Conservation (phyloP, 2,113 vertebrate species). For the Meles meles region DNA sequence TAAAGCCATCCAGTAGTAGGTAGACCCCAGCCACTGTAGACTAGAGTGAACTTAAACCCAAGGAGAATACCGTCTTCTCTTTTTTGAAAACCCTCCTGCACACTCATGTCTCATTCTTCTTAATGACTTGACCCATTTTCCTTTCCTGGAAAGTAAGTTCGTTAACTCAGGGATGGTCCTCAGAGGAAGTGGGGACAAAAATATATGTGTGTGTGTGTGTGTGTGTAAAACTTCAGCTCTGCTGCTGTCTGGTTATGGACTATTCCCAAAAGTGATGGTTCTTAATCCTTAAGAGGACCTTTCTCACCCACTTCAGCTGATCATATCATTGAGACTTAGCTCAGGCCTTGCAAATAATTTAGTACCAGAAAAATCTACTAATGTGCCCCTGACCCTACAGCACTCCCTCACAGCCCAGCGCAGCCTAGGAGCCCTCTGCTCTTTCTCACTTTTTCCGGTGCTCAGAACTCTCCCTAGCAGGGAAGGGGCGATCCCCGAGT, state of each 20-base stretch:
- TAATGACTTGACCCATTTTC: background rate
- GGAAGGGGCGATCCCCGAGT: background rate
- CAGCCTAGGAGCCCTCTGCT: background rate
- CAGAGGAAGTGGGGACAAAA: background rate
- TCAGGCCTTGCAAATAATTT: background rate
- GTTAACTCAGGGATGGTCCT: background rate
- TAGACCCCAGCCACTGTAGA: background rate
- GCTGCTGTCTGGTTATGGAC: background rate
- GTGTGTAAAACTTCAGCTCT: background rate
- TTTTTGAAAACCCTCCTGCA: background rate
- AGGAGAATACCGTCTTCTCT: background rate
- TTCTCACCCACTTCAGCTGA: background rate
- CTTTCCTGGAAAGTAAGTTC: background rate
- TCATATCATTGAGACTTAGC: background rate
- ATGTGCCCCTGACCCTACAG: fast-evolving
- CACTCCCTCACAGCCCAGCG: background rate
- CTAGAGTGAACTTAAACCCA: background rate
- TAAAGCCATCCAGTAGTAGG: background rate
- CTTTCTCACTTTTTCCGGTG: background rate
- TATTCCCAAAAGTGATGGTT: background rate
- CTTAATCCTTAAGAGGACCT: background rate
- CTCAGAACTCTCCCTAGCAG: background rate
- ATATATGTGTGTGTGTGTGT: too few relatives aligned
- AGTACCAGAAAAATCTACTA: background rate
- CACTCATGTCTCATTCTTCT: background rate